A percentile compares a stretch with the other conserved stretches of the same genome.
phyloP scores from a whole-genome alignment of 2,113 vertebrate genomes.

The Neodon shergylaensis region DNA sequence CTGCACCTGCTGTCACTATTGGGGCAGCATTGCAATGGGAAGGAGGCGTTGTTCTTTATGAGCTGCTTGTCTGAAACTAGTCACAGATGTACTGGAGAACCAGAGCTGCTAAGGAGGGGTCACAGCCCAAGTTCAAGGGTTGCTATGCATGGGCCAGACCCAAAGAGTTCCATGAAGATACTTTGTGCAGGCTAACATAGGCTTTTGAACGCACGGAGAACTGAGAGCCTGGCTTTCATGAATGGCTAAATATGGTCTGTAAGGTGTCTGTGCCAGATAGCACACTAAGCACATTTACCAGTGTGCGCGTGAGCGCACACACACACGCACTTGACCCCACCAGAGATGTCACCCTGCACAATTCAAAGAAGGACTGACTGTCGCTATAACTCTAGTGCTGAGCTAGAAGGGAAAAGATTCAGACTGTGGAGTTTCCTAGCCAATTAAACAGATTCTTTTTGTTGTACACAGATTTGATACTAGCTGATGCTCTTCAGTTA shows the following conservation, averaged over 20 bases:
- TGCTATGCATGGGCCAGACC: not conserved
- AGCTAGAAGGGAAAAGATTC: conserved; percentile 1
- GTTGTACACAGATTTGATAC: conserved; percentile 50
- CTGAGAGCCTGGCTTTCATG: not conserved
- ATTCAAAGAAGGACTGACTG: not conserved
- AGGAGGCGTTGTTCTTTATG: not conserved
- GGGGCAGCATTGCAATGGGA: not conserved
- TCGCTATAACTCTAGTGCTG: not conserved
- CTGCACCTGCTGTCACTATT: not conserved
- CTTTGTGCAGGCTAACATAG: not conserved
- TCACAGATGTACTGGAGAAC: not conserved
- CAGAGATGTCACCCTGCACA: conserved; percentile 2
- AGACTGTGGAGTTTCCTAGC: conserved; percentile 44
- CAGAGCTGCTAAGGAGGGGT: not conserved
- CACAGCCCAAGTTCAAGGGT: not conserved
- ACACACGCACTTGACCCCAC: not conserved
- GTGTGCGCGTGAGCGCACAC: too few relatives aligned
- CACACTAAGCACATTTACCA: not conserved
- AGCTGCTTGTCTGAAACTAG: not conserved
- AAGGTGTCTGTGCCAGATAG: not conserved
- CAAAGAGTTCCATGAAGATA: not conserved
- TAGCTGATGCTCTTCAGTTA: conserved; percentile 65
- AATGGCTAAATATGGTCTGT: not conserved
- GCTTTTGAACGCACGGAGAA: not conserved
- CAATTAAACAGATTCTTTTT: conserved; percentile 47